Base-by-base conservation (phyloP, 2,888 invertebrate species). In the Drosophila mulleri region DNA sequence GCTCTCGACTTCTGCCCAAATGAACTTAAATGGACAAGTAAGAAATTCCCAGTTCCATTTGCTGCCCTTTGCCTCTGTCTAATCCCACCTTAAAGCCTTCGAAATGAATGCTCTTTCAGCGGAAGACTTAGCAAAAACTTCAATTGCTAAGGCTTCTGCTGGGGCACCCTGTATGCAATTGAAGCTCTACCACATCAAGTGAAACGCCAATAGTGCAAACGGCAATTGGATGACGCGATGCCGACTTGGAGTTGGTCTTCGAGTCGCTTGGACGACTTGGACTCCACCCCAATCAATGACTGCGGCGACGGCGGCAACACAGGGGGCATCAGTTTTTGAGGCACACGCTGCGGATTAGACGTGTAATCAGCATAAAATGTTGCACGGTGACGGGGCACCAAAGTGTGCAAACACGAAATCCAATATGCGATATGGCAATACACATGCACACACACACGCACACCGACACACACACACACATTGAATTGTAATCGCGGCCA, bases 291-390 rank as follows among this genome's bases (percentile, higher is more conserved):
- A 67, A 65, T 56, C 67, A 56, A 47, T 42, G 39, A 14, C 58
- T 18, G 37, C 48, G 26, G 26, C 47, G 32, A 32, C 32, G 32
- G 9, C 32, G 32, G 11, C 32, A 7, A 18, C 50, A 37, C 26
- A 23, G 29, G 59, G 61, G 57, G 75, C 63, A 65, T 58, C 67
- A 44, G 76, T 72, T 76, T 48, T 35, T 35, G 62, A 68, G 75
- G 85, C 86, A 80, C 86, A 86, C 86, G 83, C 86, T 83, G 88
- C 72, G 87, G 87, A 87, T 88, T 87, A 88, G 87, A 86, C 78
- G 78, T 87, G 87, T 88, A 87, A 87, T 87, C 87, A 88, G 88
- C 82, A 87, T 87, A 86, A 86, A 85, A 88, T 88, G 83, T 88
- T 67, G 88, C 83, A 20, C 37, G 37, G 18, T 6, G 14, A 6